phyloP scores from a whole-genome alignment of 2,113 vertebrate species.

The Salminus brasiliensis region DNA sequence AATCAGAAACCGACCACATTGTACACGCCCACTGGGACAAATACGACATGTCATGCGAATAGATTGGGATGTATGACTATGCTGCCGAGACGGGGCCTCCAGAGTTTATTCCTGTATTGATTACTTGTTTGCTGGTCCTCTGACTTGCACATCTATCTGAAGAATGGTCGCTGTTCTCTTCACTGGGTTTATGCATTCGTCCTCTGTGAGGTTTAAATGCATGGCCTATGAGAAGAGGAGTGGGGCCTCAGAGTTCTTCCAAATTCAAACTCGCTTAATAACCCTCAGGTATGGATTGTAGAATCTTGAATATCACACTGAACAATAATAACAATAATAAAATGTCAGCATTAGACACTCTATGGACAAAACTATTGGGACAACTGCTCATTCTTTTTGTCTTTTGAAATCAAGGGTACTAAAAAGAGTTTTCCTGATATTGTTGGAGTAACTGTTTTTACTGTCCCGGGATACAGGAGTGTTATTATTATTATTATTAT shows the following conservation, averaged over 20 bases:
- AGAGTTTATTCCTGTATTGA: neutral
- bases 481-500: too few species aligned
- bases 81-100: neutral
- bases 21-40: neutral
- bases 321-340: too few species aligned
- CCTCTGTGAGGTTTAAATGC: neutral
- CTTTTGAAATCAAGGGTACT: too few species aligned
- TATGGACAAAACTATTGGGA: too few species aligned
- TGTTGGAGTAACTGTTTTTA: too few species aligned
- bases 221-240: neutral
- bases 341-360: too few species aligned
- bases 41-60: neutral
- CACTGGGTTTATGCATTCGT: neutral
- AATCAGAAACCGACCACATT: neutral
- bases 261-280: neutral
- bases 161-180: neutral
- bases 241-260: neutral
- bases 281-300: neutral
- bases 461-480: too few species aligned
- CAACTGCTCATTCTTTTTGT: too few species aligned
- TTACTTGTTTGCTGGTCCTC: neutral
- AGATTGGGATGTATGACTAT: neutral
- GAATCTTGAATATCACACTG: neutral
- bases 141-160: too few species aligned
- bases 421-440: too few species aligned